A percentile compares a stretch with the other conserved stretches of the same genome.
These are phyloP conservation scores for Sylvilagus bachmani DNA, from an alignment of 2,113 vertebrate genomes.

Conservation along the genomic window DNA sequence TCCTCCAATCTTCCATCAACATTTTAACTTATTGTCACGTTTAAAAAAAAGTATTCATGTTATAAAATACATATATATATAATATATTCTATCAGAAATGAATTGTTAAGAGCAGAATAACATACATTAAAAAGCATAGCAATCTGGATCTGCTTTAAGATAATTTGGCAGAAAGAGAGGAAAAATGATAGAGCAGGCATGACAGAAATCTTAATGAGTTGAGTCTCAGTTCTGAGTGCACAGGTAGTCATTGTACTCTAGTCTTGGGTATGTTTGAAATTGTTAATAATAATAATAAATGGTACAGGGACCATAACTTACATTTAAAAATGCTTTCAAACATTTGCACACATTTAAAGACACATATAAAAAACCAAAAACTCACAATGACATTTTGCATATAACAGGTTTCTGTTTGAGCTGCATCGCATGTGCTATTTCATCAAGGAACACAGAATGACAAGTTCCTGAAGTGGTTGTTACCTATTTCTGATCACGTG, in stretches of 20 bases:
- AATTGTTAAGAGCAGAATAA: neutral
- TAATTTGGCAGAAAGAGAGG: neutral
- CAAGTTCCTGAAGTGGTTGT: neutral
- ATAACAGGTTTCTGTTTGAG: conserved; percentile 32
- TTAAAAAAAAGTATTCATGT: neutral
- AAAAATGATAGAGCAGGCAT: neutral
- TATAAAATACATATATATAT: neutral
- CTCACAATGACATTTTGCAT: conserved; percentile 15
- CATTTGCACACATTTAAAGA: conserved; percentile 41
- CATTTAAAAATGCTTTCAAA: conserved; percentile 30
- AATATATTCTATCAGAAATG: conserved; percentile 8
- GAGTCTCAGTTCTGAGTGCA: neutral
- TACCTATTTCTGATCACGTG: neutral
- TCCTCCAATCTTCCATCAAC: neutral
- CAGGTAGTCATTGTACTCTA: neutral
- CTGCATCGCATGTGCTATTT: neutral
- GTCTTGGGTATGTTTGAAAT: neutral
- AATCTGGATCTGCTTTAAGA: conserved; percentile 23
- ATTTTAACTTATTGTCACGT: neutral
- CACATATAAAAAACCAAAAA: conserved; percentile 19
- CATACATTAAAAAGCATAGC: neutral
- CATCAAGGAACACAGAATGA: neutral
- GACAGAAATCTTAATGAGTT: neutral
- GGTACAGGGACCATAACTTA: neutral
- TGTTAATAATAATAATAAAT: neutral